A percentile compares a stretch with the other conserved stretches of the same genome.
phyloP scores from a whole-genome alignment of 2,113 vertebrate species.

The Alces alces region DNA sequence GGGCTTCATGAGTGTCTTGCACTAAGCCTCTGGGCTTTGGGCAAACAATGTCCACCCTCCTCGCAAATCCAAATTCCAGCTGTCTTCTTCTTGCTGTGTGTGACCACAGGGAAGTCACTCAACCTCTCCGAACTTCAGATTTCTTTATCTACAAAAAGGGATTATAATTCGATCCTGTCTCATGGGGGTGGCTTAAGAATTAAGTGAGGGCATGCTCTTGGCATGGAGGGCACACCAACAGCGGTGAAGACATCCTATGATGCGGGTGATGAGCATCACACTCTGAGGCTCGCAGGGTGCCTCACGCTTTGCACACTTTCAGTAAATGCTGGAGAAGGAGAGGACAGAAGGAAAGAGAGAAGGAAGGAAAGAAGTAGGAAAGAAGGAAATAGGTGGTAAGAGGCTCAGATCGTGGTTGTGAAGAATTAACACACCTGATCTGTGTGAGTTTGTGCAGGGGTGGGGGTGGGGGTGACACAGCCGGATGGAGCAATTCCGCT shows the following conservation, averaged over 20 bases:
- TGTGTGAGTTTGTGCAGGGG: background rate
- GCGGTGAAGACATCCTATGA: too few relatives aligned
- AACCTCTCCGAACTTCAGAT: background rate
- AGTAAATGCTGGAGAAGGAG: background rate
- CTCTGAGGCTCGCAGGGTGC: background rate
- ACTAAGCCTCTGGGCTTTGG: background rate
- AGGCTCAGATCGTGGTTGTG: background rate
- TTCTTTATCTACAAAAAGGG: background rate
- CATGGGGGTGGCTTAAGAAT: background rate
- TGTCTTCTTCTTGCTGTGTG: background rate
- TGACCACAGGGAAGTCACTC: background rate
- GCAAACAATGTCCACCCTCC: background rate
- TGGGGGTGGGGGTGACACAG: background rate
- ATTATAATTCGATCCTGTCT: background rate
- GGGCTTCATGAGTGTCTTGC: background rate
- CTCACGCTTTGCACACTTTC: accelerated
- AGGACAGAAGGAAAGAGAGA: background rate
- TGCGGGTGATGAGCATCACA: background rate
- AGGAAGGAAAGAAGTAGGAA: background rate
- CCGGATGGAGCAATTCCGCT: background rate
- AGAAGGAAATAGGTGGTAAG: background rate
- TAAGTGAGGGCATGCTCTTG: background rate
- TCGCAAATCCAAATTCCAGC: background rate
- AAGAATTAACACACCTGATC: background rate
- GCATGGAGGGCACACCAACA: accelerated